Conservation (phyloP, 1,140 invertebrate species). For the Neocloeon triangulifer region DNA sequence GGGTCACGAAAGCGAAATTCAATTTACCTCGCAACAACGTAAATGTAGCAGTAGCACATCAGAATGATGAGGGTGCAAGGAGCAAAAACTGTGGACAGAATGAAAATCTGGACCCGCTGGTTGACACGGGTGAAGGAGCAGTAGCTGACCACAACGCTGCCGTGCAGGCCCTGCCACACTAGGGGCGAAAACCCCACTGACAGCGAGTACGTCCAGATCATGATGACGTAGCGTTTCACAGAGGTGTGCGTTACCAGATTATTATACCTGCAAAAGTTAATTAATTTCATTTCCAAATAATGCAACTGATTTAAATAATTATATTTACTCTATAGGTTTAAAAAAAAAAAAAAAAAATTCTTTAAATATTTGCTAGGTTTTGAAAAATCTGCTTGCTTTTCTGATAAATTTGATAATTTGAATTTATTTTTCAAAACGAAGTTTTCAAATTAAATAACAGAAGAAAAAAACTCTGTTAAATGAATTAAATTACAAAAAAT, state of each 20-base stretch:
- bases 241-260: conserved; percentile 35
- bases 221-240: conserved; percentile 28
- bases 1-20: too few relatives aligned
- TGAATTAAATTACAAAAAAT: too few relatives aligned
- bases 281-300: too few relatives aligned
- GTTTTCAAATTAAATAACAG: too few relatives aligned
- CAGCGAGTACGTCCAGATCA: conserved; percentile 34
- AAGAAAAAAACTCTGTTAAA: too few relatives aligned
- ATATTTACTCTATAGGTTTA: too few relatives aligned
- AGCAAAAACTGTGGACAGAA: conserved; percentile 28
- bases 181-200: conserved; percentile 28
- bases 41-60: conserved; percentile 40
- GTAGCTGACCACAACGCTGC: conserved; percentile 13
- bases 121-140: not conserved
- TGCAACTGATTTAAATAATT: too few relatives aligned
- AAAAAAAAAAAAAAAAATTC: too few relatives aligned
- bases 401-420: too few relatives aligned
- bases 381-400: too few relatives aligned
- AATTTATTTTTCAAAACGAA: too few relatives aligned
- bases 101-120: conserved; percentile 21
- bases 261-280: conserved; percentile 17
- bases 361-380: too few relatives aligned
- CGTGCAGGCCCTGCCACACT: conserved; percentile 17
- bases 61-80: conserved; percentile 28
- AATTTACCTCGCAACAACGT: conserved; percentile 30